Evolutionary conservation across 1,140 invertebrate genomes (phyloP), one percentile per base, ranked within the genome.

Genomic region (Hylyphantes graminicola): DNA sequence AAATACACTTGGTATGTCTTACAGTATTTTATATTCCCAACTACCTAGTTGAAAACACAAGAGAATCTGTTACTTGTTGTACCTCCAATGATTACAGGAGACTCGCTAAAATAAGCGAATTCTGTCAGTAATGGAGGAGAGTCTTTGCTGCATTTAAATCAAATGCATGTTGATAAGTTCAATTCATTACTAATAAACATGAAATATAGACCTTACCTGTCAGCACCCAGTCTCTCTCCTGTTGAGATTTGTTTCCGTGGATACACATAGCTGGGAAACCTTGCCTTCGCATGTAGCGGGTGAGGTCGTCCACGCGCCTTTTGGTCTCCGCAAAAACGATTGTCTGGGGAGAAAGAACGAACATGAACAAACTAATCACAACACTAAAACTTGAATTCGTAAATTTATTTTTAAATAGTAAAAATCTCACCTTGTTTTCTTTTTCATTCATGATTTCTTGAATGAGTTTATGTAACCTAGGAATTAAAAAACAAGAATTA

Each of bases 271-370:
- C 82, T 19, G 81, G 73, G 19, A 55, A 84, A 12, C 92, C 91
- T 87, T 91, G 88, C 74, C 89, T 88, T 68, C 90, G 89, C 89
- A 93, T 90, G 79, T 87, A 86, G 63, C 90, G 86, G 9, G 90
- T 88, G 8, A 93, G 86, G 55, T 92, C 90, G 89, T 93, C 92
- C 59, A 91, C 91, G 85, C 90, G 90, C 53, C 90, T 88, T 86
- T 93, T 93, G 1, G 92, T 93, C 82, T 92, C 91, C 19, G 90
- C 89, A 88, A 93, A 93, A 21, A 93, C 90, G 8, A 93, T 87
- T 0, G 90, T 90, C 87, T 87, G 73, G 7, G 78, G 76, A 12
- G 21, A 35, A 65, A 63, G 11, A 2, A 65, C 4, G 21, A 67
- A 67, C 11, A 50, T 19, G 64, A 48, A 57, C 48, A 81, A 59